Conservation (phyloP, 2,888 invertebrate species). For the Hirtodrosophila alboralis region DNA sequence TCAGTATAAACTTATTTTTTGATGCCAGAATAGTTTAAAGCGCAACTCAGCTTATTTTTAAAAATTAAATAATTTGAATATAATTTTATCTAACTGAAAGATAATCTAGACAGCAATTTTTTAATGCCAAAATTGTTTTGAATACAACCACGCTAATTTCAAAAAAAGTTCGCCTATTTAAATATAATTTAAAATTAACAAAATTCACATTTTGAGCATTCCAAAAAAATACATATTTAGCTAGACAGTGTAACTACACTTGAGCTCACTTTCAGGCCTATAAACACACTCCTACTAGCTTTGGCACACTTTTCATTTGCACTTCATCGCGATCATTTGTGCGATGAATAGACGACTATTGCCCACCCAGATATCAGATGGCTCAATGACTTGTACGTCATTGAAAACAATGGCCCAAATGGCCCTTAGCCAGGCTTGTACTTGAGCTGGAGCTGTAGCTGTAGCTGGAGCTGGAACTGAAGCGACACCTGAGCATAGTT, state of each 20-base stretch:
- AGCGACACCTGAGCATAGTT: constrained; percentile 65
- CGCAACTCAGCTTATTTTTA: too few species aligned
- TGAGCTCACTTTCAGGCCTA: constrained; percentile 52
- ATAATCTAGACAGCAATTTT: too few species aligned
- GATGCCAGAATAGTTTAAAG: too few species aligned
- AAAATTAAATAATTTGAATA: too few species aligned
- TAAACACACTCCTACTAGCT: constrained; percentile 27
- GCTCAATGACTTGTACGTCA: constrained; percentile 58
- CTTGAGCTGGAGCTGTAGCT: constrained; percentile 31
- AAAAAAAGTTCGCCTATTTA: too few species aligned
- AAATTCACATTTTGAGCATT: too few species aligned
- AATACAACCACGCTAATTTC: too few species aligned
- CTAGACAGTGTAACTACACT: constrained; percentile 12
- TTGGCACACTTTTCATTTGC: constrained; percentile 69
- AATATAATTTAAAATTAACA: too few species aligned
- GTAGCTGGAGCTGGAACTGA: constrained; percentile 13
- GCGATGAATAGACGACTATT: constrained; percentile 19
- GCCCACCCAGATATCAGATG: constrained; percentile 62
- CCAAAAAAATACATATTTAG: constrained; percentile 1
- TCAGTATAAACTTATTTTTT: too few species aligned
- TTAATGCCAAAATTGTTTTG: too few species aligned
- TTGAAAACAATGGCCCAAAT: constrained; percentile 54
- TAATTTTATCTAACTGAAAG: too few species aligned
- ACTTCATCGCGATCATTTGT: constrained; percentile 45
- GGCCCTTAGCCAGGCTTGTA: constrained; percentile 51